phyloP scores from a whole-genome alignment of 2,797 vertebrate genomes.

The Cirrhinus mrigala region DNA sequence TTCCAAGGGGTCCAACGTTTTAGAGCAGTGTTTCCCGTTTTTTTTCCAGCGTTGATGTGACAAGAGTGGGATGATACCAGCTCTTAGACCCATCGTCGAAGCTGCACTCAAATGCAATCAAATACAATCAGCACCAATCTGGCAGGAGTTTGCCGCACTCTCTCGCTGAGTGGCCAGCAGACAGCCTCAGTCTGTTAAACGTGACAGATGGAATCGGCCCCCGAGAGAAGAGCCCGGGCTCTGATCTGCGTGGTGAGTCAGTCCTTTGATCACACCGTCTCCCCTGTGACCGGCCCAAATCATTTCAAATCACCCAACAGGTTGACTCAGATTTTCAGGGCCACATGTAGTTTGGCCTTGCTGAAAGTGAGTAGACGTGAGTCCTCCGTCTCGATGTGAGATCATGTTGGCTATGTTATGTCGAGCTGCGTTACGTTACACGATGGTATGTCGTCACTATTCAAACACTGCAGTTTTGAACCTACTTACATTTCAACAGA shows the following conservation, averaged over 20 bases:
- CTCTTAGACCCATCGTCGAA: conserved; percentile 49
- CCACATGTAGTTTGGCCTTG: conserved; percentile 24
- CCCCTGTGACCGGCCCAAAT: conserved; percentile 43
- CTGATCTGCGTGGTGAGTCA: conserved; percentile 29
- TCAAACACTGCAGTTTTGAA: neutral
- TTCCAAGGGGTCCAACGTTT: conserved; percentile 23
- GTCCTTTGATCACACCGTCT: conserved; percentile 27
- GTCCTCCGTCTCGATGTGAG: neutral
- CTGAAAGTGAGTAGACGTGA: conserved; percentile 39
- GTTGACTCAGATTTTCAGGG: conserved; percentile 52
- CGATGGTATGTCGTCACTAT: too few relatives aligned
- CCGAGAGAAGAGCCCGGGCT: conserved; percentile 32
- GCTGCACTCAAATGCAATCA: conserved; percentile 63
- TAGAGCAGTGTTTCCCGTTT: conserved; percentile 39
- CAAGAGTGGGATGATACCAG: conserved; percentile 57
- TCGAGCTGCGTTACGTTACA: neutral
- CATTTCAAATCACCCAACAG: conserved; percentile 50
- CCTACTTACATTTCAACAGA: neutral
- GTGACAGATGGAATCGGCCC: conserved; percentile 53
- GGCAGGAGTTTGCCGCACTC: conserved; percentile 34
- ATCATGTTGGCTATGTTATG: neutral
- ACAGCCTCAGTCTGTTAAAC: conserved; percentile 58
- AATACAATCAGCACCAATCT: conserved; percentile 60
- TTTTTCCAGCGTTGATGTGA: conserved; percentile 35
- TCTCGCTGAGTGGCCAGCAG: conserved; percentile 32